A percentile compares a stretch with the other conserved stretches of the same genome.
Conservation (phyloP, 2,888 invertebrate species). For the Parelbella ahira region DNA sequence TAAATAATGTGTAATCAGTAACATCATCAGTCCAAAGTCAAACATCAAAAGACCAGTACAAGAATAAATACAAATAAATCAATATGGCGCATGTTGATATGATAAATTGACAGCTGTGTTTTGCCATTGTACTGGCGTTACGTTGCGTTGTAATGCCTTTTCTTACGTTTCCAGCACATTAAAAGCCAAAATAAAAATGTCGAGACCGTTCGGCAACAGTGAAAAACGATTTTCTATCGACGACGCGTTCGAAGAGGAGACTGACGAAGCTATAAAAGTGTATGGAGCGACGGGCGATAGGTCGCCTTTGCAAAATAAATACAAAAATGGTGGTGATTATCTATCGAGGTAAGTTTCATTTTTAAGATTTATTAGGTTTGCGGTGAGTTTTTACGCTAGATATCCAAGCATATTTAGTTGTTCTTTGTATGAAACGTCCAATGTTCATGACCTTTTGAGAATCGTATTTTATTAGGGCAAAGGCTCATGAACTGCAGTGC, state of each 20-base stretch:
- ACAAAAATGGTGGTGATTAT: constrained; percentile 67
- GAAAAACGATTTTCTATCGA: constrained; percentile 89
- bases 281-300: constrained; percentile 89
- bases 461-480: constrained; percentile 59
- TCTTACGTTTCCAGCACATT: constrained; percentile 50
- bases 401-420: not conserved
- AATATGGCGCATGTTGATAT: constrained; percentile 73
- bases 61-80: no score
- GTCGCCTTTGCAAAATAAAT: constrained; percentile 82
- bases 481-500: constrained; percentile 55
- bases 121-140: constrained; percentile 43
- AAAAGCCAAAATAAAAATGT: constrained; percentile 62
- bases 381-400: constrained; percentile 12
- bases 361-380: constrained; percentile 9
- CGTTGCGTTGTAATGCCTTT: constrained; percentile 60
- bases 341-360: constrained; percentile 53
- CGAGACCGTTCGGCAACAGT: constrained; percentile 70
- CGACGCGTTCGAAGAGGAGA: constrained; percentile 92
- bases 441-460: constrained; percentile 65
- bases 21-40: no score
- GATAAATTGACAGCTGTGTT: constrained; percentile 77
- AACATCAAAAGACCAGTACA: no score
- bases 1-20: no score
- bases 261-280: constrained; percentile 88
- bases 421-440: constrained; percentile 14